Evolutionary conservation across 2,888 invertebrate species (phyloP), one percentile per base, ranked within the genome.

Genomic region (Mesoligia furuncula): DNA sequence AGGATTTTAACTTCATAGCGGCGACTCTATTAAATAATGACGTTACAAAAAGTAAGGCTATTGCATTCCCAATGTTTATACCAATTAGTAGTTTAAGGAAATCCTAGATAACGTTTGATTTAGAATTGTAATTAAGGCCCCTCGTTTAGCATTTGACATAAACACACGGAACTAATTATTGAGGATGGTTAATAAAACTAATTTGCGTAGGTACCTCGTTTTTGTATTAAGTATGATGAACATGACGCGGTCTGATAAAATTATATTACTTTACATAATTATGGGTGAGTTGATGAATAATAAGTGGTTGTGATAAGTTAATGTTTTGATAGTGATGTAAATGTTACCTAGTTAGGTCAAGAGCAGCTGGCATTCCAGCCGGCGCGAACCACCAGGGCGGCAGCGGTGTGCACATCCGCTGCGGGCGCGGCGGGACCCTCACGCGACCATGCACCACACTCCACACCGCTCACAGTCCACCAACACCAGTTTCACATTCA

Each of bases 301-400:
- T 79, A 67, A 73, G 69, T 81, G 57, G 31, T n/a, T 68, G 7
- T 79, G 73, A 76, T 80, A 70, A 76, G 69, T 73, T 75, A 76
- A 65, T 81, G 27, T 51, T 39, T 45, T 48, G 70, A 73, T 84
- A 72, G 39, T 76, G 73, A 80, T 85, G 73, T 51, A 82, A 87
- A 88, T 86, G 73, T 91, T 96, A 96, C 96, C 96, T 96, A 94
- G 96, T 95, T 92, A 96, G 95, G 95, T 96, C 96, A 95, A 96
- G 96, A 95, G 96, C 96, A 94, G 96, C 94, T 95, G 96, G 96
- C 96, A 97, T 96, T 96, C 95, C 97, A 96, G 94, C 94, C 94
- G 94, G 93, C 92, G 94, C 93, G 90, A 93, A 93, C 94, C 94
- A 95, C 95, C 94, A 95, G 90, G 91, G 89, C 90, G 93, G 95